These are phyloP conservation scores for Geotrypetes seraphini DNA, from an alignment of 2,797 vertebrate genomes.

Conservation along the genomic window DNA sequence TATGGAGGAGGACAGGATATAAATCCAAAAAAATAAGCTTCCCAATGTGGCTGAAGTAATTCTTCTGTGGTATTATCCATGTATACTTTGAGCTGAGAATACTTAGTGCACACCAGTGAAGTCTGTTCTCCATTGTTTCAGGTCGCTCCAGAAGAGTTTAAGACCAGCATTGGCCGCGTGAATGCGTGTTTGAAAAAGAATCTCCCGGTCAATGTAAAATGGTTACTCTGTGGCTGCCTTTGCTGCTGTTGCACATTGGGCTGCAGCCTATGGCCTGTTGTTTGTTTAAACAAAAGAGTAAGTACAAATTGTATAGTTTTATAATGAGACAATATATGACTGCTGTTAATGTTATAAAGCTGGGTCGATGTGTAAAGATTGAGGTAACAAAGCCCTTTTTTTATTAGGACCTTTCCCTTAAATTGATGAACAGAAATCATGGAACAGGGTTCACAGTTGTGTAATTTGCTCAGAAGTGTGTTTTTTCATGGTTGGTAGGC, in stretches of 20 bases:
- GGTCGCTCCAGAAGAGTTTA: conserved; percentile 97
- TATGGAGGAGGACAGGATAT: too few relatives aligned
- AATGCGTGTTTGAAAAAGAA: conserved; percentile 92
- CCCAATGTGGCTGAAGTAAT: too few relatives aligned
- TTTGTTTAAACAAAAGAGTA: conserved; percentile 98
- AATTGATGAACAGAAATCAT: too few relatives aligned
- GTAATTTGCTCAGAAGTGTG: too few relatives aligned
- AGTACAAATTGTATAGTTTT: conserved; percentile 28
- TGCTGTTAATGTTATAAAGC: background rate
- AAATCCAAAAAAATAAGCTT: too few relatives aligned
- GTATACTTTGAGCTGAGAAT: too few relatives aligned
- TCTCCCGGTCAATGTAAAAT: conserved; percentile 91
- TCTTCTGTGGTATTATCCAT: too few relatives aligned
- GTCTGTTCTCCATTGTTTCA: conserved; percentile 34
- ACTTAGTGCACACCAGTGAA: background rate
- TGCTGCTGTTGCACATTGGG: conserved; percentile 97
- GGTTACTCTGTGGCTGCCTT: conserved; percentile 94
- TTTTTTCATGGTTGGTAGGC: too few relatives aligned
- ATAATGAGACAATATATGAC: background rate
- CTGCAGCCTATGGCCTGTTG: conserved; percentile 94
- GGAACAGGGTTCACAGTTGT: too few relatives aligned
- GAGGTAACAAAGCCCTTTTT: rapidly evolving
- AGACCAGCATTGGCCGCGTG: conserved; percentile 86
- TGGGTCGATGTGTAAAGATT: background rate
- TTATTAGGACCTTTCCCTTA: background rate